Conservation (phyloP, 2,113 vertebrate species). For the Peromyscus polionotus region DNA sequence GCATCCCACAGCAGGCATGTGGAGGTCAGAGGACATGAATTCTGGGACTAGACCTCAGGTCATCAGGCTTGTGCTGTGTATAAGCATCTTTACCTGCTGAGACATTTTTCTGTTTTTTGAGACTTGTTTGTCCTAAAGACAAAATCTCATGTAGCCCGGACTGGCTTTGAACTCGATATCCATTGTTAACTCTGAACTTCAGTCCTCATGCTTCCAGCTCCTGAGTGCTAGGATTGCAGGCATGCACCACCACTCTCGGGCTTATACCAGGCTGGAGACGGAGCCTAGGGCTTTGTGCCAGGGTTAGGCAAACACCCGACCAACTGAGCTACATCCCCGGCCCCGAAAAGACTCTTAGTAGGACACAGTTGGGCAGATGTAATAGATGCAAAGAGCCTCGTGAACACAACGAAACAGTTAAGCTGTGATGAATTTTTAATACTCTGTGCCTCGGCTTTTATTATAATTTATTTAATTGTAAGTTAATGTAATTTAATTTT, state of each 20-base stretch:
- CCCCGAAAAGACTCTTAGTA: not conserved
- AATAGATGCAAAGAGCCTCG: not conserved
- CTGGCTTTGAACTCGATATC: not conserved
- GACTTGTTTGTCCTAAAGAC: not conserved
- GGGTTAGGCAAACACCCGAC: not conserved
- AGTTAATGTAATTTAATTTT: conserved; percentile 54
- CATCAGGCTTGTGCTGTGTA: not conserved
- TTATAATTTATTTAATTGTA: conserved; percentile 50
- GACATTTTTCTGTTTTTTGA: not conserved
- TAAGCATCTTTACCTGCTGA: not conserved
- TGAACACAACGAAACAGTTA: conserved; percentile 1
- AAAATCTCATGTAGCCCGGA: not conserved
- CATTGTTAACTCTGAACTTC: not conserved
- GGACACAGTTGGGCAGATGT: fast-evolving
- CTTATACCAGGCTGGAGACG: not conserved
- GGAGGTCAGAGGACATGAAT: not conserved
- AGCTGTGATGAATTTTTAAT: conserved; percentile 12
- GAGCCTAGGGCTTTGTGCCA: not conserved
- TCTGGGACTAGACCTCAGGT: not conserved
- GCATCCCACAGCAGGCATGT: not conserved
- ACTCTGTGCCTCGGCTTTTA: not conserved
- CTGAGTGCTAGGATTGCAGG: not conserved
- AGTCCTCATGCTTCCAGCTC: not conserved
- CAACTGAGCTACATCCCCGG: not conserved
- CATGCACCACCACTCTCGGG: not conserved